Conservation (phyloP, 2,797 vertebrate species). For the Microtus californicus region DNA sequence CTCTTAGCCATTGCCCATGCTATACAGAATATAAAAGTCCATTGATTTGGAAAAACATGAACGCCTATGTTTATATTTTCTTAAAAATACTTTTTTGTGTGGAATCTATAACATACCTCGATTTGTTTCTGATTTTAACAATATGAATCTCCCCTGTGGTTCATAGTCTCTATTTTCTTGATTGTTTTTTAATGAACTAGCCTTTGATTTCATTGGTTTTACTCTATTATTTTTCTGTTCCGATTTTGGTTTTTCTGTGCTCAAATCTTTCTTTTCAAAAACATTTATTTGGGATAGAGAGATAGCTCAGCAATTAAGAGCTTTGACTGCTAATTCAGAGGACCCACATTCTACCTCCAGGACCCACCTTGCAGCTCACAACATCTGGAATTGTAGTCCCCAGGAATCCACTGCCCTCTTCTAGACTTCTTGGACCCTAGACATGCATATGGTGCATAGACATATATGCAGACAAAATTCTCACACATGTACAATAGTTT, state of each 20-base stretch:
- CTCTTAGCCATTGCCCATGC: neutral
- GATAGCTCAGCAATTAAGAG: neutral
- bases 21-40: neutral
- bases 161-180: neutral
- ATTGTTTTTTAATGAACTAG: neutral
- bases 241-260: neutral
- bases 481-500: neutral
- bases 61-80: neutral
- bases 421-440: neutral
- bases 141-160: neutral
- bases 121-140: neutral
- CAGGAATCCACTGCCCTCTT: neutral
- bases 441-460: neutral
- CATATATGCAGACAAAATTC: neutral
- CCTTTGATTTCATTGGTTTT: neutral
- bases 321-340: neutral
- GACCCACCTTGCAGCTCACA: neutral
- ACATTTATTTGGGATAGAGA: neutral
- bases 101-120: neutral
- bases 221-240: neutral
- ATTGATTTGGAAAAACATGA: conserved; percentile 3
- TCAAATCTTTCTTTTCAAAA: neutral
- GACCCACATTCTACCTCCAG: neutral
- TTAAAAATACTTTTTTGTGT: neutral
- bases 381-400: neutral